Conservation (phyloP, 2,888 invertebrate genomes). For the Eupeodes luniger region DNA sequence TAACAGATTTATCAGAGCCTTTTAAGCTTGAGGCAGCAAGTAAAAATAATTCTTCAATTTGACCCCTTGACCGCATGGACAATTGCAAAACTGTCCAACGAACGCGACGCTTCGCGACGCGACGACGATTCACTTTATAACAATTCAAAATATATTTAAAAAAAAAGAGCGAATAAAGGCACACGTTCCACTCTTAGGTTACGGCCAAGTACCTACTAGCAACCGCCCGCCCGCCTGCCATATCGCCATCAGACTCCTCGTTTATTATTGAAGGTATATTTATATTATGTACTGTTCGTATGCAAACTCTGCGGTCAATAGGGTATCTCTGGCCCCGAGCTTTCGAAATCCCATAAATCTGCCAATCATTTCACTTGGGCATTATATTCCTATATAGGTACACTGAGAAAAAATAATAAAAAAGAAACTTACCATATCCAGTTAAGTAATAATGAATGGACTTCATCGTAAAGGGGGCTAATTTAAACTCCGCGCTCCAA, state of each 20-base stretch:
- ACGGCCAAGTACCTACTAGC: slow-evolving; percentile 42
- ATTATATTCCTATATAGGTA: neutral
- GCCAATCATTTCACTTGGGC: slow-evolving; percentile 68
- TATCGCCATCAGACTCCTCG: slow-evolving; percentile 12
- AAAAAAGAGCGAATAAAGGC: slow-evolving; percentile 26
- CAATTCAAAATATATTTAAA: slow-evolving; percentile 14
- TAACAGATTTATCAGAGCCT: slow-evolving; percentile 45
- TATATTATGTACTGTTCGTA: neutral
- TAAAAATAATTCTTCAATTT: slow-evolving; percentile 62
- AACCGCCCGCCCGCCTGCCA: neutral
- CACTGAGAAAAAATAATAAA: slow-evolving; percentile 9
- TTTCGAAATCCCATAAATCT: slow-evolving; percentile 70
- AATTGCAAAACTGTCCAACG: slow-evolving; percentile 63
- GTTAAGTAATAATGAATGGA: slow-evolving; percentile 72
- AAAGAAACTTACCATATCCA: slow-evolving; percentile 32
- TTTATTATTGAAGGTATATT: slow-evolving; percentile 30
- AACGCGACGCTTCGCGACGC: neutral
- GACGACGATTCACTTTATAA: slow-evolving; percentile 38
- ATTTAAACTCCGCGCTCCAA: slow-evolving; percentile 47
- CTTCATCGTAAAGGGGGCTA: slow-evolving; percentile 53
- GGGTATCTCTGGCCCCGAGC: slow-evolving; percentile 64
- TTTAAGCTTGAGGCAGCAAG: slow-evolving; percentile 36
- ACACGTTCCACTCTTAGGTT: slow-evolving; percentile 65
- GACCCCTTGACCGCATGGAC: slow-evolving; percentile 69
- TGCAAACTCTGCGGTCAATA: slow-evolving; percentile 71